These are phyloP conservation scores for Uropetala carovei DNA, from an alignment of 2,888 invertebrate species.

Conservation along the genomic window DNA sequence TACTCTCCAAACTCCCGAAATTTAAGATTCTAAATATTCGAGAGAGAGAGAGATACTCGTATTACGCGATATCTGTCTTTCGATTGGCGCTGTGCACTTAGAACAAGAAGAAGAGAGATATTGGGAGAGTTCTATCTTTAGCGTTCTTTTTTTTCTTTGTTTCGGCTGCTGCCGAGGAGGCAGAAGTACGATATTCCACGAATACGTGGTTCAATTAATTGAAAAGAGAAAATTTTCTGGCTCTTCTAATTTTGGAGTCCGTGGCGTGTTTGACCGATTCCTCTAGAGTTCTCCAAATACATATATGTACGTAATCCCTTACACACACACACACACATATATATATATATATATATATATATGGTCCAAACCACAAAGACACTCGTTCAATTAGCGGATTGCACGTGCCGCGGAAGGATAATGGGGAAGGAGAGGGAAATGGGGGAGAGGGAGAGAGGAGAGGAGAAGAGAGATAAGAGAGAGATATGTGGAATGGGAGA, in stretches of 20 bases:
- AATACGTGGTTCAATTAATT: neutral
- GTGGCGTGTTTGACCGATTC: neutral
- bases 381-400: no score
- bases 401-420: no score
- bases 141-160: neutral
- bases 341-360: no score
- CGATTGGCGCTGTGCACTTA: no score
- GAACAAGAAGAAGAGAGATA: neutral
- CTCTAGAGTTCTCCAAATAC: slow-evolving; percentile 32
- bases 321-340: no score
- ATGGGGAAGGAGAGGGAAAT: neutral
- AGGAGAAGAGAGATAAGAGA: neutral
- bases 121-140: neutral
- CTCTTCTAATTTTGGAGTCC: neutral
- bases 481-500: neutral
- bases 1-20: neutral
- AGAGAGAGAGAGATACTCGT: neutral
- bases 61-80: no score
- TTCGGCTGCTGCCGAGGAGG: neutral
- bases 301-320: no score
- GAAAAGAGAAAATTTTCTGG: neutral
- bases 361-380: no score
- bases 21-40: neutral
- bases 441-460: neutral
- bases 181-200: slow-evolving; percentile 9